Evolutionary conservation across 2,888 invertebrate genomes (phyloP), one percentile per base, ranked within the genome.

Genomic region (Agrotis ipsilon): DNA sequence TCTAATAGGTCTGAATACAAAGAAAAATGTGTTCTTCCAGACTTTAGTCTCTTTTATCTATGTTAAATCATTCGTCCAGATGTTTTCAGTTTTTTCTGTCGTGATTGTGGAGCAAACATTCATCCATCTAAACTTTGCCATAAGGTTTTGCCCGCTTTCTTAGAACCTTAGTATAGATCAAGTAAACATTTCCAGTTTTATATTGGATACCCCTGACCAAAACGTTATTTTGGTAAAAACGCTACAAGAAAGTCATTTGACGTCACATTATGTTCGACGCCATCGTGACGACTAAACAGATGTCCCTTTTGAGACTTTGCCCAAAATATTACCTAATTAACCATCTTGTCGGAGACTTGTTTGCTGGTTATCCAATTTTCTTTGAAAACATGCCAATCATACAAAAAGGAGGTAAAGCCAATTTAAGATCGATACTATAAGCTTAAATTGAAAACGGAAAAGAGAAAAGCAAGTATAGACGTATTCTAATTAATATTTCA

Each of bases 241-340:
- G 57, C 49, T 21, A 51, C 57, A 48, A 46, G 60, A 72, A 67
- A 61, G 68, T 57, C 60, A 51, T 27, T 32, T 79, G 82, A 81
- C 75, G 66, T 57, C 54, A 64, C 69, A 60, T 61, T 61, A 63
- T 63, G 48, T 60, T 67, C 68, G 67, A 43, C 82, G 76, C 73
- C 76, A 73, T 57, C 13, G 21, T 67, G 60, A 49, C 66, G 45
- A 49, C 59, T 75, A 75, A 75, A 80, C 78, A 80, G 66, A 62
- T 39, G 58, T 45, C 27, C 21, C n/a, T 64, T 64, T 80, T 66
- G 72, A 58, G 48, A 16, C 6, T 45, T 48, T 49, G 58, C 58
- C 63, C 61, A 78, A 72, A 72, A 69, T 67, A 61, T 74, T 74
- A 69, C 39, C 39, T 68, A 70, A 68, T 76, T 66, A 60, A 62